These are phyloP conservation scores for Zaprionus nigranus DNA, from an alignment of 1,140 invertebrate genomes.

Conservation along the genomic window DNA sequence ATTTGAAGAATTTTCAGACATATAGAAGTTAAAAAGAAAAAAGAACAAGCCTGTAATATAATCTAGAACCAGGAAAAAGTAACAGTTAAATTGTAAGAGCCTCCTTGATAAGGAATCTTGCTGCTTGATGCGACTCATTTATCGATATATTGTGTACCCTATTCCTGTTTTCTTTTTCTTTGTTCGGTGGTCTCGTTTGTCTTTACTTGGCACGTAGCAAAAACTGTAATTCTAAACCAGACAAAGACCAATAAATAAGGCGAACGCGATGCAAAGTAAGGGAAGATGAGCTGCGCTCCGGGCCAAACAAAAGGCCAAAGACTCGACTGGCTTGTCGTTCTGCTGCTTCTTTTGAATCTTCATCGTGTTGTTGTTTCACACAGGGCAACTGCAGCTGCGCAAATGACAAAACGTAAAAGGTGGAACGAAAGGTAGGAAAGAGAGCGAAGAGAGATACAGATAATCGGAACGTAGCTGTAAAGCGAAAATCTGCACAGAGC, in stretches of 20 bases:
- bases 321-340: neutral
- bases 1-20: too few relatives aligned
- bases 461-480: slow-evolving; percentile 62
- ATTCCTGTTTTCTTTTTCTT: slow-evolving; percentile 1
- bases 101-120: neutral
- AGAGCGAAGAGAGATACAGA: slow-evolving; percentile 13
- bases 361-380: slow-evolving; percentile 8
- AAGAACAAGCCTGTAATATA: neutral
- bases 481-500: slow-evolving; percentile 28
- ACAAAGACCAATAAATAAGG: slow-evolving; percentile 48
- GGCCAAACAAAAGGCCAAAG: slow-evolving; percentile 35
- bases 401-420: slow-evolving; percentile 27
- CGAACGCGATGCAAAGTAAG: slow-evolving; percentile 35
- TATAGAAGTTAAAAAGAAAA: too few relatives aligned
- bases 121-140: neutral
- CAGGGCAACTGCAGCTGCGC: slow-evolving; percentile 40
- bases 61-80: neutral
- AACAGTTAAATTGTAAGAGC: neutral
- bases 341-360: neutral
- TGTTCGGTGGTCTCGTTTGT: slow-evolving; percentile 39
- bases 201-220: slow-evolving; percentile 42
- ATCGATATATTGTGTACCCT: slow-evolving; percentile 25
- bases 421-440: slow-evolving; percentile 3
- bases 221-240: slow-evolving; percentile 56
- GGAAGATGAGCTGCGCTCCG: slow-evolving; percentile 14